Base-by-base conservation (phyloP, 53 echinoderm and acorn worm genomes). In the Stichopus horrens region DNA sequence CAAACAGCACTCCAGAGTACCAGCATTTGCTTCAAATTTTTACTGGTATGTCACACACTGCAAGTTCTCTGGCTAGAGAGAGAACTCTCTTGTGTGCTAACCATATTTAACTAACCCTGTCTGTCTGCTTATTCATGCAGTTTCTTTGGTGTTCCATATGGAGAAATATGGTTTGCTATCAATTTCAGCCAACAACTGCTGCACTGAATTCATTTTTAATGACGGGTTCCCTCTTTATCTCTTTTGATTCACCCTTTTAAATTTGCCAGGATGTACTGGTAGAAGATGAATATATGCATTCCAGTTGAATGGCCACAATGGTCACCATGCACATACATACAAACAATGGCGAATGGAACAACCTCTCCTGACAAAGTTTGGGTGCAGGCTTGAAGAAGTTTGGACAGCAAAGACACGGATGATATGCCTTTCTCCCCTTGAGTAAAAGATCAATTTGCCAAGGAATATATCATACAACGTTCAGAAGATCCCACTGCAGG, bases 41-140 rank as follows among this genome's bases (percentile, higher is more conserved):
- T 79, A 53, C 79, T 79, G 79, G 79, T 79, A 79, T 53, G 7
- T 7, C 8, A 16, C 16, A 63, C 37, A 37, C 63, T 16, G 16
- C 16, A 63, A 37, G 37, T 37, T 37, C 37, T 37, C 37, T 37
- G 63, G 63, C 63, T 63, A 13, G 19, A 79, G 75, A 79, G 79
- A 55, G 56, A 79, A 79, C 51, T 79, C 51, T 79, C 79, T 54
- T 79, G 54, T 53, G 16, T 55, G 79, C 53, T 79, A 23, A 54
- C 78, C 78, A 78, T 78, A 78, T 78, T 79, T 37, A 79, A 53
- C 51, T 79, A 79, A 54, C 79, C 79, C 79, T 37, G 13, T 19
- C 79, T 19, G 18, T 37, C 8, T 77, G 77, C 54, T 22, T 77
- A 77, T 52, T 77, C 77, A 77, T 79, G 54, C 55, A 53, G 4